phyloP scores from a whole-genome alignment of 2,888 invertebrate species.

The Amphipoea lucens region DNA sequence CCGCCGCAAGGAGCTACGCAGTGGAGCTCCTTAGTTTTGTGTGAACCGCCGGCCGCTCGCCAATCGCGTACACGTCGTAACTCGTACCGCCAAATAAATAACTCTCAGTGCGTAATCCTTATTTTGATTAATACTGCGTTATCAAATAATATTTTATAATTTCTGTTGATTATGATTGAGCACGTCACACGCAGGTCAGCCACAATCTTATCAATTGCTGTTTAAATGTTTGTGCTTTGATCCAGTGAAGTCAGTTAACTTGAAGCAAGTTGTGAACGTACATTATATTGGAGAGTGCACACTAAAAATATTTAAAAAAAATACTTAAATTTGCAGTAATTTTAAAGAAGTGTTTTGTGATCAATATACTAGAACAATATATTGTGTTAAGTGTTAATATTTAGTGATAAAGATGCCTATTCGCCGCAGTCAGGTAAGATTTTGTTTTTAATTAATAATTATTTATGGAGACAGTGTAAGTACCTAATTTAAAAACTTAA shows the following conservation, averaged over 20 bases:
- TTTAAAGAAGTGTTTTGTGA: conserved; percentile 64
- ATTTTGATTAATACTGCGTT: conserved; percentile 83
- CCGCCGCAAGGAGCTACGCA: conserved; percentile 71
- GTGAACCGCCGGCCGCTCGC: conserved; percentile 72
- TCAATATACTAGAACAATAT: conserved; percentile 47
- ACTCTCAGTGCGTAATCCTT: conserved; percentile 79
- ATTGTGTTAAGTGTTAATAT: conserved; percentile 62
- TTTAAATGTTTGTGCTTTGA: conserved; percentile 89
- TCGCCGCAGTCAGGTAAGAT: conserved; percentile 86
- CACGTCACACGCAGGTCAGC: conserved; percentile 85
- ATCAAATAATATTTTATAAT: conserved; percentile 85
- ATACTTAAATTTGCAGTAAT: conserved; percentile 40
- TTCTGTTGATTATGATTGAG: conserved; percentile 85
- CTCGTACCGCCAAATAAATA: conserved; percentile 66
- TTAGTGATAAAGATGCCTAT: conserved; percentile 83
- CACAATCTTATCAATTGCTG: conserved; percentile 86
- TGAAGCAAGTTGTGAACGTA: conserved; percentile 79
- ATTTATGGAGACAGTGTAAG: background rate
- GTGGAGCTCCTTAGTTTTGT: conserved; percentile 62
- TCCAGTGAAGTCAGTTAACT: conserved; percentile 87
- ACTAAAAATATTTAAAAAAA: conserved; percentile 41
- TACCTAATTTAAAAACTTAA: background rate
- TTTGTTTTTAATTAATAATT: conserved; percentile 15
- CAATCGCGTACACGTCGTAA: conserved; percentile 62
- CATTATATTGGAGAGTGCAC: conserved; percentile 73